Evolutionary conservation across 2,113 vertebrate species (phyloP).

Genomic region (Lanius ludovicianus): DNA sequence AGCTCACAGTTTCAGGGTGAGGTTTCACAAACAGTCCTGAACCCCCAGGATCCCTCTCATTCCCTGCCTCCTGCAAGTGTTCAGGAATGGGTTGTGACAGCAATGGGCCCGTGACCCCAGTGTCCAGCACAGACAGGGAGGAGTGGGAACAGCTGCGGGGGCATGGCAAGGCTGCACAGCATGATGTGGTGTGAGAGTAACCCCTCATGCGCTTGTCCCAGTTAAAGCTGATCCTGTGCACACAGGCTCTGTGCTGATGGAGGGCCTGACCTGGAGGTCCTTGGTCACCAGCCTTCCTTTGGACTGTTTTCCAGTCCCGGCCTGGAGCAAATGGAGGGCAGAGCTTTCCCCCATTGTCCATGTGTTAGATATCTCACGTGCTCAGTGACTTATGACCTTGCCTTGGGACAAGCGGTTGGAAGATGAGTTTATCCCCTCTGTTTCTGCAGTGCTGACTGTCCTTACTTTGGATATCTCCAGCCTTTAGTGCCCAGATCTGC

Average conservation of each 20-base stretch:
- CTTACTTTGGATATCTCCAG: neutral
- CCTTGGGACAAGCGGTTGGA: neutral
- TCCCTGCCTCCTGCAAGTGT: neutral
- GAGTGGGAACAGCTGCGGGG: neutral
- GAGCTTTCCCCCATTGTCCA: neutral
- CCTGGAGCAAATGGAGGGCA: neutral
- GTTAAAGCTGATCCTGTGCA: neutral
- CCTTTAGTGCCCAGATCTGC: neutral
- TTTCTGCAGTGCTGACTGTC: neutral
- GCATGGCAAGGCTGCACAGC: neutral
- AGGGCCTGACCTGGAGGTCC: neutral
- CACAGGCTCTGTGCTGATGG: neutral
- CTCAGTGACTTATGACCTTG: neutral
- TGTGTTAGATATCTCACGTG: neutral
- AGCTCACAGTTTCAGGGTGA: neutral
- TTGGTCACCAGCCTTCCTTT: neutral
- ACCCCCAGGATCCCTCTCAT: neutral
- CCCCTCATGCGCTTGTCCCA: neutral
- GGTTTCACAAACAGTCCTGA: neutral
- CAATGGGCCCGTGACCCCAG: neutral
- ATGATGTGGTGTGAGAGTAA: neutral
- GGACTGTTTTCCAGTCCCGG: neutral
- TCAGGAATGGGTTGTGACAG: neutral
- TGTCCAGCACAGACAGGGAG: neutral
- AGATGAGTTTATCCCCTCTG: neutral